phyloP scores from a whole-genome alignment of 2,113 vertebrate genomes.

The Salminus brasiliensis region DNA sequence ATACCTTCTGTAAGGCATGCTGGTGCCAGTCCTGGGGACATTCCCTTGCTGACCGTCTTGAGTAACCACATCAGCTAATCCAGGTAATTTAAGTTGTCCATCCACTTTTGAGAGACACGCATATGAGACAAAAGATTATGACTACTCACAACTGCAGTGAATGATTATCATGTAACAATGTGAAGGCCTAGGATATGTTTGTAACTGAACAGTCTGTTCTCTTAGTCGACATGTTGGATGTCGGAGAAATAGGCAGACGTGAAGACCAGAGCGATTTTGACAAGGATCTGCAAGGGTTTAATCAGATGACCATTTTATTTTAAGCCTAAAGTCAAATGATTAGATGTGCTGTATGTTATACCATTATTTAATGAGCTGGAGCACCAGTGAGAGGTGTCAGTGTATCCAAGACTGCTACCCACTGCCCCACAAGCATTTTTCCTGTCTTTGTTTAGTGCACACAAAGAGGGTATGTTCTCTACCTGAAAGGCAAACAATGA shows the following conservation, averaged over 20 bases:
- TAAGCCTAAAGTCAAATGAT: no score
- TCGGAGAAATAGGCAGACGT: no score
- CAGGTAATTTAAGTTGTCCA: slow-evolving; percentile 20
- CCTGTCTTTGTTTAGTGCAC: slow-evolving; percentile 35
- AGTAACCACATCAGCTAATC: slow-evolving; percentile 10
- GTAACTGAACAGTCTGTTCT: no score
- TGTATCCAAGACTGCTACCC: slow-evolving; percentile 23
- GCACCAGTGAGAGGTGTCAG: slow-evolving; percentile 35
- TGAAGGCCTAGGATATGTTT: no score
- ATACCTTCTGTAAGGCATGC: slow-evolving; percentile 18
- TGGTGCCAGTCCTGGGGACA: slow-evolving; percentile 24
- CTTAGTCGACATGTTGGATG: no score
- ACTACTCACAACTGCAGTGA: no score
- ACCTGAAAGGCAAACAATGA: slow-evolving; percentile 17
- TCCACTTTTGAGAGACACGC: neutral
- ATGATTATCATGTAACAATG: no score
- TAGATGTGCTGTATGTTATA: neutral
- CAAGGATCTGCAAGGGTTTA: neutral
- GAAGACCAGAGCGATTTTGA: no score
- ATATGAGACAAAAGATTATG: no score
- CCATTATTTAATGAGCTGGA: slow-evolving; percentile 5
- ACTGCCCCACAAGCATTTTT: slow-evolving; percentile 31
- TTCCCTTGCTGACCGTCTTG: slow-evolving; percentile 34
- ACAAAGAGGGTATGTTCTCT: slow-evolving; percentile 38
- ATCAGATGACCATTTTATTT: no score